Evolutionary conservation across 2,888 invertebrate genomes (phyloP).

Genomic region (Stomorhina lunata): DNA sequence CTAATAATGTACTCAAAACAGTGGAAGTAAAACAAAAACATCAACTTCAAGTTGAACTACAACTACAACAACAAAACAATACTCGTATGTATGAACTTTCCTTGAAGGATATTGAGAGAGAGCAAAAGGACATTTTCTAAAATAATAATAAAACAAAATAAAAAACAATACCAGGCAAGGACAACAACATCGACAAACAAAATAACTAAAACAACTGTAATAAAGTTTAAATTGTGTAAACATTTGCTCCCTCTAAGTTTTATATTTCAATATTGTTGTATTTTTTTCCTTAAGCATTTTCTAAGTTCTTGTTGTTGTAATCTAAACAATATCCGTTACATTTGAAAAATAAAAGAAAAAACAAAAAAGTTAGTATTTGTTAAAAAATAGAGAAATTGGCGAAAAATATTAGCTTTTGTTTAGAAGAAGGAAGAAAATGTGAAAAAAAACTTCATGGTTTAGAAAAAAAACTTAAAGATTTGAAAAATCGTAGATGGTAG

Average conservation of each 20-base stretch:
- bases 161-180: background rate
- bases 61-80: constrained; percentile 5
- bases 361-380: background rate
- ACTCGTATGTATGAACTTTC: no score
- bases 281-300: constrained; percentile 30
- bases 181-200: constrained; percentile 17
- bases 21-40: constrained; percentile 24
- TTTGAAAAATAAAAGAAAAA: constrained; percentile 30
- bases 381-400: constrained; percentile 31
- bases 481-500: no score
- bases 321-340: constrained; percentile 67
- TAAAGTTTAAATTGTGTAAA: constrained; percentile 71
- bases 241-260: constrained; percentile 57
- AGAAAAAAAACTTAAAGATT: background rate
- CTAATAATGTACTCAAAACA: constrained; percentile 55
- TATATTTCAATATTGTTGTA: background rate
- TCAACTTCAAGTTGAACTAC: no score
- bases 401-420: constrained; percentile 34
- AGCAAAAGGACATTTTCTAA: constrained; percentile 54
- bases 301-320: constrained; percentile 64
- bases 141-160: constrained; percentile 9
- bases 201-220: constrained; percentile 65
- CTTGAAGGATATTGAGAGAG: no score
- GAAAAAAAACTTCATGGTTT: constrained; percentile 2
- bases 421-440: background rate